Evolutionary conservation across 2,113 vertebrate species (phyloP), one percentile per base, ranked within the genome.

Genomic region (Phalacrocorax brasilianus): DNA sequence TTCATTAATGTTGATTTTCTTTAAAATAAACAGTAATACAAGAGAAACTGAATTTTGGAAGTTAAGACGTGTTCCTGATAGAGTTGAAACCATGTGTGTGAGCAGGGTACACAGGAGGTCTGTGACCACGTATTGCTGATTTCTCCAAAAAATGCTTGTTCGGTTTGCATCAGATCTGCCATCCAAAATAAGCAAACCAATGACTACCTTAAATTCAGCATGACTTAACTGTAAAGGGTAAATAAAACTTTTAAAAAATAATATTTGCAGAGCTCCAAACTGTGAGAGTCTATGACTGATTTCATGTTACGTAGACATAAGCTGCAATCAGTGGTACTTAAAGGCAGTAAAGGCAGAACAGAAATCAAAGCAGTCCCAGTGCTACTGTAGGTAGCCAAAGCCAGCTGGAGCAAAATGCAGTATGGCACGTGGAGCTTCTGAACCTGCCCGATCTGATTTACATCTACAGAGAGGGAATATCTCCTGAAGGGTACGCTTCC

Each of bases 401-500:
- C 73, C 91, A 97, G 89, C 94, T 96, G 96, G 91, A 96, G 53
- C 56, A 13, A 52, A 42, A 27, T 4, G 2, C 73, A 30, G 17
- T 22, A 23, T n/a, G 93, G 59, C 68, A 63, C 2, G 2, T 59
- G 80, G 35, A 77, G 44, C 81, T 95, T 84, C 95, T 58, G 88
- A 91, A 82, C 74, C 78, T 97, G 84, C 79, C 67, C 45, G 28
- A 53, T 88, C 59, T 63, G 72, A 61, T 95, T 71, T 91, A 42
- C 40, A 47, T 86, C 62, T 70, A 4, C 52, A 42, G 76, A 55
- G 73, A 22, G 68, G 14, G 63, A 76, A 28, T 88, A 55, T 53
- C 71, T 96, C 95, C 85, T 92, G 93, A 91, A 95, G 90, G 93
- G 53, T 79, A 28, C 15, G 58, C 92, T 95, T 96, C 96, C 75